Conservation (phyloP, 2,113 vertebrate species). For the Centropus unirufus region DNA sequence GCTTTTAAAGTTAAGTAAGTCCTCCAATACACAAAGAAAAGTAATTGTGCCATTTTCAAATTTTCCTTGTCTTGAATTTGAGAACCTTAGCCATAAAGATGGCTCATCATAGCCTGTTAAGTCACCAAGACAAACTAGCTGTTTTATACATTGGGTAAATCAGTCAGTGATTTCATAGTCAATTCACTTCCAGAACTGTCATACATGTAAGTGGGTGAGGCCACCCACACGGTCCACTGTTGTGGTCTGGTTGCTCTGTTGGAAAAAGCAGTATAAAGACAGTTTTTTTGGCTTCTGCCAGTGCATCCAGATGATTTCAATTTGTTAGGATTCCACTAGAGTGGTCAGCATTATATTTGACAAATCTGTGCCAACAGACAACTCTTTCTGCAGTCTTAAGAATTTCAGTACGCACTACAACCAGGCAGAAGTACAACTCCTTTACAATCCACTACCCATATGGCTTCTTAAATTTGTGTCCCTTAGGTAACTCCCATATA, state of each 20-base stretch:
- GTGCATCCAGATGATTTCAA: slow-evolving; percentile 75
- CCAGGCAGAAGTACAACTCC: slow-evolving; percentile 7
- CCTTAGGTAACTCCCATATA: neutral
- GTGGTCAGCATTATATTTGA: slow-evolving; percentile 68
- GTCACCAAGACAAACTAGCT: slow-evolving; percentile 37
- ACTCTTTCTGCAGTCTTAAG: slow-evolving; percentile 17
- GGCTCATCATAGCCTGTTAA: neutral
- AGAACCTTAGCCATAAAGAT: neutral
- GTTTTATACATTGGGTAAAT: slow-evolving; percentile 13
- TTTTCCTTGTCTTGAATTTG: slow-evolving; percentile 29
- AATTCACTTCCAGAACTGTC: slow-evolving; percentile 28
- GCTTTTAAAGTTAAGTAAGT: neutral
- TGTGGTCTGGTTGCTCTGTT: slow-evolving; percentile 68
- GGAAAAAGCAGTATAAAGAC: slow-evolving; percentile 67
- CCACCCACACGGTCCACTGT: slow-evolving; percentile 74
- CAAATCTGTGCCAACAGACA: slow-evolving; percentile 61
- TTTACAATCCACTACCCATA: neutral
- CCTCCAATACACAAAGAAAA: neutral
- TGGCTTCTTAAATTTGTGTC: neutral
- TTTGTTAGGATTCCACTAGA: slow-evolving; percentile 70
- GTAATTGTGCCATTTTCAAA: neutral
- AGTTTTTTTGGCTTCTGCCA: slow-evolving; percentile 58
- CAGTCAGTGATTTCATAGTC: slow-evolving; percentile 49
- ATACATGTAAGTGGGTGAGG: slow-evolving; percentile 26
- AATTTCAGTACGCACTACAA: neutral